Percentiles rank a stretch among this genome's conserved stretches.
phyloP scores from a whole-genome alignment of 2,113 vertebrate genomes.

The Aplodontia rufa region DNA sequence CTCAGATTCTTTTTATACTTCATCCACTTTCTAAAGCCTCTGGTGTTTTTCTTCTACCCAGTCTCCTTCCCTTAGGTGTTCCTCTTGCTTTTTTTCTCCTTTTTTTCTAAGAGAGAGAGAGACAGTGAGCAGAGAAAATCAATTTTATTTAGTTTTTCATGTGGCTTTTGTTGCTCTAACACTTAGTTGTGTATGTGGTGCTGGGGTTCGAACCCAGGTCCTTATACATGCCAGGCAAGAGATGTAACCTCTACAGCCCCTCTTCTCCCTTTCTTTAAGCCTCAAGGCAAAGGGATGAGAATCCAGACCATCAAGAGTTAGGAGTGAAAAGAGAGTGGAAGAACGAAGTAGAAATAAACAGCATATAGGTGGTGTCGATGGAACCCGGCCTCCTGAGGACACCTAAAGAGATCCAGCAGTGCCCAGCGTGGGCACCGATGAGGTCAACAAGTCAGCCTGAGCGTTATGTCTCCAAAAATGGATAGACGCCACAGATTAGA shows the following conservation, averaged over 20 bases:
- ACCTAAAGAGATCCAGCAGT: neutral
- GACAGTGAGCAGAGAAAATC: too few species aligned
- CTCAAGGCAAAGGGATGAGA: neutral
- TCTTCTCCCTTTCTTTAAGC: neutral
- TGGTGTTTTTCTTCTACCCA: neutral
- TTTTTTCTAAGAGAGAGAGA: too few species aligned
- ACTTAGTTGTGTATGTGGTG: too few species aligned
- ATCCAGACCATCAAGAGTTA: neutral
- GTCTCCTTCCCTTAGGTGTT: neutral
- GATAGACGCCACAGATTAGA: too few species aligned
- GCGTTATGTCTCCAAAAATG: neutral
- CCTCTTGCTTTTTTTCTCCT: neutral
- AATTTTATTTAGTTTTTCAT: too few species aligned
- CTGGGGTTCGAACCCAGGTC: too few species aligned
- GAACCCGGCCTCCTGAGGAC: neutral
- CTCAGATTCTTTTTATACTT: rapidly evolving
- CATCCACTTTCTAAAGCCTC: neutral
- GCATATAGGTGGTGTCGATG: neutral
- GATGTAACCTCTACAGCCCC: too few species aligned
- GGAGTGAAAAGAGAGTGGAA: neutral
- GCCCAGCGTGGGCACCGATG: neutral
- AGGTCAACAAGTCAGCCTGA: neutral
- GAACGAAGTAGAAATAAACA: neutral
- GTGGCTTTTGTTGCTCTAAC: too few species aligned
- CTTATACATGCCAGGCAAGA: too few species aligned